Conservation (phyloP, 2,888 invertebrate species). For the Zelleria hepariella region DNA sequence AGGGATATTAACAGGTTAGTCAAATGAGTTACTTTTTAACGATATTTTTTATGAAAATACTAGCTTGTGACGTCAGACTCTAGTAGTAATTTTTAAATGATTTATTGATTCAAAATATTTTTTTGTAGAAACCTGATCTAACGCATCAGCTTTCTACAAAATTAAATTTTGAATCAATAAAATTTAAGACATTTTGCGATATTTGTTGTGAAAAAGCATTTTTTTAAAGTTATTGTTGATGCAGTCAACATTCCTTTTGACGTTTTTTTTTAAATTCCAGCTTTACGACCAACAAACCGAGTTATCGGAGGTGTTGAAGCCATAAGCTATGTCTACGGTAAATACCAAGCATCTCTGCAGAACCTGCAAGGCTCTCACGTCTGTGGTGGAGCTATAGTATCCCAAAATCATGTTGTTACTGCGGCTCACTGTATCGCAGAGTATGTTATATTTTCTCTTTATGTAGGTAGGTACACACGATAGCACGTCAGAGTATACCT, state of each 20-base stretch:
- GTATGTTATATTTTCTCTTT: slow-evolving; percentile 21
- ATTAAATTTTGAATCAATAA: too few relatives aligned
- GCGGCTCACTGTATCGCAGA: slow-evolving; percentile 56
- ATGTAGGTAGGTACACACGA: not conserved
- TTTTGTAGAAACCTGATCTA: too few relatives aligned
- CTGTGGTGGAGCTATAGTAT: slow-evolving; percentile 54
- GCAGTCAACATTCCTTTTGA: not conserved
- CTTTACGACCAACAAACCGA: slow-evolving; percentile 14
- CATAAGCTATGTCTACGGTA: slow-evolving; percentile 42
- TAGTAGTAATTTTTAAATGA: too few relatives aligned
- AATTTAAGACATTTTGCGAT: too few relatives aligned
- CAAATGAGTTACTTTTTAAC: too few relatives aligned
- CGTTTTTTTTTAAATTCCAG: not conserved
- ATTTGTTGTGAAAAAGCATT: not conserved
- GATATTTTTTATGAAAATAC: too few relatives aligned
- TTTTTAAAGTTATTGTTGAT: not conserved
- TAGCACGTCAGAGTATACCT: not conserved
- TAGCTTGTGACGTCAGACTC: too few relatives aligned
- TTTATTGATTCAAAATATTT: too few relatives aligned
- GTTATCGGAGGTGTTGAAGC: slow-evolving; percentile 48
- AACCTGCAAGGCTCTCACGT: slow-evolving; percentile 50
- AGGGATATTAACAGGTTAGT: too few relatives aligned
- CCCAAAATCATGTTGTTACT: slow-evolving; percentile 40
- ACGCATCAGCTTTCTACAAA: too few relatives aligned
- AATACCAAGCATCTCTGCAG: slow-evolving; percentile 54